Evolutionary conservation across 2,888 invertebrate genomes (phyloP).

Genomic region (Trachelus troglodyta): DNA sequence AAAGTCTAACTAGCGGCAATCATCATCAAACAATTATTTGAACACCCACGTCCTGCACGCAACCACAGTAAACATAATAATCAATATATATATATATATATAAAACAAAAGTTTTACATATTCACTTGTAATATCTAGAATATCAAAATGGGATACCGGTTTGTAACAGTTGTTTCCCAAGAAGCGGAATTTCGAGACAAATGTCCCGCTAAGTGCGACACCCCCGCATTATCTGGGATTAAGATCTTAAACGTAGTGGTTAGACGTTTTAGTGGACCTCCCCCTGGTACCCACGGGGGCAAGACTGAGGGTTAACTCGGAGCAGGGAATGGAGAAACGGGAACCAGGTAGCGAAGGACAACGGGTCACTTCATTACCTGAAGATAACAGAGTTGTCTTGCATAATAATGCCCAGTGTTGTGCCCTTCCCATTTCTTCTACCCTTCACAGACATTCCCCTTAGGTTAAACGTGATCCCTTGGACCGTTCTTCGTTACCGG

Average conservation of each 20-base stretch:
- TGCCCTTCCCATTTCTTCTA: not conserved
- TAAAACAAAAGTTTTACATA: not conserved
- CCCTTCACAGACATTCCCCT: constrained; percentile 1
- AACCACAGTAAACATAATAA: not conserved
- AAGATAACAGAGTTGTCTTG: constrained; percentile 56
- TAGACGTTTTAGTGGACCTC: constrained; percentile 38
- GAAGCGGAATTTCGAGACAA: constrained; percentile 39
- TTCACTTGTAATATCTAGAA: not conserved
- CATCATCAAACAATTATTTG: not conserved
- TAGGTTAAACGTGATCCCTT: not conserved
- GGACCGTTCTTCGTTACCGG: not conserved
- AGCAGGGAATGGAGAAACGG: constrained; percentile 28
- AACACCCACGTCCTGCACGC: not conserved
- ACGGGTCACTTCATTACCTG: constrained; percentile 55
- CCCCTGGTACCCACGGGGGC: constrained; percentile 34
- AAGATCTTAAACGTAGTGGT: constrained; percentile 45
- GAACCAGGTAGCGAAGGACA: constrained; percentile 55
- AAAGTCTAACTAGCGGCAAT: not conserved
- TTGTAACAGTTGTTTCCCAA: not conserved
- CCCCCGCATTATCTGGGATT: constrained; percentile 54
- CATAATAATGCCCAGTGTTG: constrained; percentile 43
- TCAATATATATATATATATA: not conserved
- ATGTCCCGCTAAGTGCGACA: constrained; percentile 54
- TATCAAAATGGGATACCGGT: not conserved
- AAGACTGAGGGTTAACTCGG: not conserved